Evolutionary conservation across 2,113 vertebrate species (phyloP).

Genomic region (Neodontobutis hainanensis): DNA sequence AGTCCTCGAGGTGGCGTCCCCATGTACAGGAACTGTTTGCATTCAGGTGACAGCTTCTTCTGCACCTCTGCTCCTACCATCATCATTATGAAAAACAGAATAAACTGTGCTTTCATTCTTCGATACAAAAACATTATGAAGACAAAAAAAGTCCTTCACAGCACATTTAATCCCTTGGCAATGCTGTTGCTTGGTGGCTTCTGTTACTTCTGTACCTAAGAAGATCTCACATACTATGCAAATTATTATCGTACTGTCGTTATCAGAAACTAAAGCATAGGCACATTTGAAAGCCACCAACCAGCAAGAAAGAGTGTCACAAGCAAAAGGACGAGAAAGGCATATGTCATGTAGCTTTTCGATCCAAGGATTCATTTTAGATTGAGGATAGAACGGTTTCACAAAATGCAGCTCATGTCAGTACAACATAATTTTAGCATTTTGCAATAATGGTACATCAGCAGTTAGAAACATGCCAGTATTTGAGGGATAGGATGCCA

Average conservation of each 20-base stretch:
- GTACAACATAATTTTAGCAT: too few relatives aligned
- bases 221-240: constrained; percentile 39
- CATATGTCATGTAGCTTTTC: too few relatives aligned
- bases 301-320: neutral
- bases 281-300: constrained; percentile 4
- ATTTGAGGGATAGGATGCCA: neutral
- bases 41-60: constrained; percentile 47
- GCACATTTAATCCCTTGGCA: constrained; percentile 25
- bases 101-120: constrained; percentile 13
- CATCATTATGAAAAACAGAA: constrained; percentile 21
- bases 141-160: neutral
- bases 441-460: neutral
- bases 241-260: constrained; percentile 52
- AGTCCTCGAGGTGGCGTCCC: constrained; percentile 60
- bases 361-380: too few relatives aligned
- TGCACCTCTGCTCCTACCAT: constrained; percentile 58
- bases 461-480: neutral
- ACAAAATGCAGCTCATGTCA: too few relatives aligned
- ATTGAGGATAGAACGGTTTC: too few relatives aligned
- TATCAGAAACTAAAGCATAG: constrained; percentile 17
- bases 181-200: constrained; percentile 8
- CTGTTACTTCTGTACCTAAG: constrained; percentile 7
- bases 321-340: neutral
- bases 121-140: constrained; percentile 38
- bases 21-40: constrained; percentile 69